Base-by-base conservation (phyloP, 2,797 vertebrate genomes). In the Trachurus trachurus region DNA sequence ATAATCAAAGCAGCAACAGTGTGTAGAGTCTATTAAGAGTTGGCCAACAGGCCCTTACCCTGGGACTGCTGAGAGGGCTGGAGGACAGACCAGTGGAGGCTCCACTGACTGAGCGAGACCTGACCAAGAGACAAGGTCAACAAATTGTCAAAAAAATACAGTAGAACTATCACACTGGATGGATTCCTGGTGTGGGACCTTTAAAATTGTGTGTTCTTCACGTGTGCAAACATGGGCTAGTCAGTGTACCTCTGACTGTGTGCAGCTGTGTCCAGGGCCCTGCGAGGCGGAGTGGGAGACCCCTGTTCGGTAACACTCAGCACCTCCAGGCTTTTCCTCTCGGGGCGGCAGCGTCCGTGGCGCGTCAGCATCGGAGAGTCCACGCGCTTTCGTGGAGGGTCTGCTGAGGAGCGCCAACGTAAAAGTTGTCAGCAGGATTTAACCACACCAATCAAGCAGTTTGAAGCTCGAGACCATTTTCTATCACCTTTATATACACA, bases 291-390 rank as follows among this genome's bases (percentile, higher is more conserved):
- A 52, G 97, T 97, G 0, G 97, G 97, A 74, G 97, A 98, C 71
- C 97, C 96, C 17, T 96, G 97, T 69, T 98, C 97, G 0, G 97
- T 98, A 73, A 98, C 96, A 71, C 97, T 98, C 58, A 98, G 93
- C 8, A 98, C 97, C 89, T 98, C 97, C 93, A 98, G 95, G 80
- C 97, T 98, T 86, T 98, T 98, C 87, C 97, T 95, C 89, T 98
- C 97, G 0, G 97, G 97, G 62, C 97, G 94, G 39, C 96, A 96
- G 83, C 97, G 97, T 49, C 97, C 97, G 0, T 98, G 97, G 15
- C 97, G 95, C 26, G 96, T 97, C 88, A 98, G 85, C 97, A 98
- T 97, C 1, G 97, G 97, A 2, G 97, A 98, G 89, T 98, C 97
- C 4, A 98, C 97, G 0, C 97, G 96, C 92, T 98, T 98, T 76